These are phyloP conservation scores for Cheilinus undulatus DNA, from an alignment of 2,113 vertebrate species.

Conservation along the genomic window DNA sequence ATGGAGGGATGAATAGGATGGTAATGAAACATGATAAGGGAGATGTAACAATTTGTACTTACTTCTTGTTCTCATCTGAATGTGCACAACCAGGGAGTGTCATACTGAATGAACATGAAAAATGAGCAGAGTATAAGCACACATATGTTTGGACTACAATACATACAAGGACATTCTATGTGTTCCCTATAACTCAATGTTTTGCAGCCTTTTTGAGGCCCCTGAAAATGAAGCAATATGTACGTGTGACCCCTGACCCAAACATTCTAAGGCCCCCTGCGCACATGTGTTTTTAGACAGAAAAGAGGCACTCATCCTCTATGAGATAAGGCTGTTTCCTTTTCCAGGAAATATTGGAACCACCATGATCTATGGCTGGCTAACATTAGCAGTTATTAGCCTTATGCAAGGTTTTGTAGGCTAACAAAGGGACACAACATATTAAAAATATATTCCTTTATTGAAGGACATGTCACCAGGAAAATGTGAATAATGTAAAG, in stretches of 20 bases:
- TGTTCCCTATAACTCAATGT: not conserved
- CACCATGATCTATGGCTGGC: not conserved
- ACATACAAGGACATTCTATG: not conserved
- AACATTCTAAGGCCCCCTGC: not conserved
- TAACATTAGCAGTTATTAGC: not conserved
- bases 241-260: not conserved
- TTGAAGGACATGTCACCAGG: too few relatives aligned
- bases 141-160: not conserved
- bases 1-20: conserved; percentile 22
- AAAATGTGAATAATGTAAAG: too few relatives aligned
- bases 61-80: conserved; percentile 8
- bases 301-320: not conserved
- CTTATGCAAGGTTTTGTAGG: too few relatives aligned
- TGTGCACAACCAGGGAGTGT: not conserved
- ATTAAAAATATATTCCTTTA: too few relatives aligned
- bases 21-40: conserved; percentile 22
- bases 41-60: not conserved
- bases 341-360: not conserved
- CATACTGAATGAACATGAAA: not conserved
- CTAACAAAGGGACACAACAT: too few relatives aligned
- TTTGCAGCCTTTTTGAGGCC: not conserved
- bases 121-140: not conserved
- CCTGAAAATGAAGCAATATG: not conserved
- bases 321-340: not conserved
- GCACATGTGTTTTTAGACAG: not conserved